A percentile compares a stretch with the other conserved stretches of the same genome.
Conservation (phyloP, 2,797 vertebrate species). For the Cirrhinus mrigala region DNA sequence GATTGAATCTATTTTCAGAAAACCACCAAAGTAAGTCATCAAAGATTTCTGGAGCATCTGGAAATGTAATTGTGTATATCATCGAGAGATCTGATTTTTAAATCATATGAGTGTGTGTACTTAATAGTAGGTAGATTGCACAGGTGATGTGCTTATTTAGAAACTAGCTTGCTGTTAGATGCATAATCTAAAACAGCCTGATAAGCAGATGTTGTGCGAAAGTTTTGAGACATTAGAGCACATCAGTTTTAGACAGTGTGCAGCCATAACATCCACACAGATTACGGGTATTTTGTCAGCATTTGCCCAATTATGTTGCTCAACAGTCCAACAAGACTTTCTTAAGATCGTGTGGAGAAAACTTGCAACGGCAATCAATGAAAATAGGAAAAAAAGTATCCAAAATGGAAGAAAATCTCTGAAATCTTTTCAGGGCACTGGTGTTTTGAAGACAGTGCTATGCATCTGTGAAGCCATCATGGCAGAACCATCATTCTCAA, state of each 20-base stretch:
- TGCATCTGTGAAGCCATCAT: slow-evolving; percentile 33
- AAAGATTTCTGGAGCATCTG: background rate
- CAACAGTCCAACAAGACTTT: slow-evolving; percentile 15
- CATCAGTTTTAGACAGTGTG: slow-evolving; percentile 24
- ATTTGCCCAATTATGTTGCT: slow-evolving; percentile 37
- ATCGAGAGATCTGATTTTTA: background rate
- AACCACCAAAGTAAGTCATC: background rate
- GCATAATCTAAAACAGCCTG: slow-evolving; percentile 12
- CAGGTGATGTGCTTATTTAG: slow-evolving; percentile 7
- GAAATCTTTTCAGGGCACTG: background rate
- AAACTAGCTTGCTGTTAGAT: slow-evolving; percentile 3
- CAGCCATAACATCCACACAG: slow-evolving; percentile 9
- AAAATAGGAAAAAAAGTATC: background rate
- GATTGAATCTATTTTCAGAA: background rate
- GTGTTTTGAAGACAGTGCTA: slow-evolving; percentile 26
- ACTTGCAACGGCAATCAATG: background rate
- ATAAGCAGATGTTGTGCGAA: slow-evolving; percentile 26
- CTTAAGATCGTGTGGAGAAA: slow-evolving; percentile 14
- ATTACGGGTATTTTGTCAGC: slow-evolving; percentile 30
- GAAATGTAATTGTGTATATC: background rate
- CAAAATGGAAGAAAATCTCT: background rate
- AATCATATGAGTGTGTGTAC: background rate
- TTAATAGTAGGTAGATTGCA: background rate
- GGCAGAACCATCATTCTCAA: slow-evolving; percentile 45
- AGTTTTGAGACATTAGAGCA: slow-evolving; percentile 28